Percentiles rank a stretch among this genome's conserved stretches.
phyloP scores from a whole-genome alignment of 2,888 invertebrate species.

The Cataglyphis cursor region DNA sequence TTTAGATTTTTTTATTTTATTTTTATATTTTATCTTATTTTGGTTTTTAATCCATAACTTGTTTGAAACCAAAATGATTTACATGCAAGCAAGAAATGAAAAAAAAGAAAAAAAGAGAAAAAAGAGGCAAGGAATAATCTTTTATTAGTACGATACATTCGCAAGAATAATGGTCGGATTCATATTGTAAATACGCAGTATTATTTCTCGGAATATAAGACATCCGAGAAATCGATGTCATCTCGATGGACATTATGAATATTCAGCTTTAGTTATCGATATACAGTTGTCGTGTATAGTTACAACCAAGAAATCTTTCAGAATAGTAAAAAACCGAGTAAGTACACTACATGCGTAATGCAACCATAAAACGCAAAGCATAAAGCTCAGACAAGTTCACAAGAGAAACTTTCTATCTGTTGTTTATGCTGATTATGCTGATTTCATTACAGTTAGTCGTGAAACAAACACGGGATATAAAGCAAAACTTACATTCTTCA shows the following conservation, averaged over 20 bases:
- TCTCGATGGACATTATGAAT: conserved; percentile 14
- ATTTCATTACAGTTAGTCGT: conserved; percentile 18
- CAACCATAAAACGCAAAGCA: neutral
- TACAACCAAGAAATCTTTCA: neutral
- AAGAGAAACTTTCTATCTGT: conserved; percentile 9
- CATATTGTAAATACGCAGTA: conserved; percentile 2
- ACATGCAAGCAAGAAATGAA: neutral
- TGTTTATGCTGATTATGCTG: conserved; percentile 28
- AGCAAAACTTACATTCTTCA: conserved; percentile 9
- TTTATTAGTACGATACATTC: conserved; percentile 1
- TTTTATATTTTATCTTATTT: neutral
- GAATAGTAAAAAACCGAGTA: conserved; percentile 9
- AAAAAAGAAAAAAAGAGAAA: neutral
- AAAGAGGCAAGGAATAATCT: neutral
- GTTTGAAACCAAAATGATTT: neutral
- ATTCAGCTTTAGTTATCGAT: conserved; percentile 10
- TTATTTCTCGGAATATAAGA: conserved; percentile 17
- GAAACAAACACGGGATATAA: conserved; percentile 1
- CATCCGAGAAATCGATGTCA: neutral
- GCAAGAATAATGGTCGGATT: conserved; percentile 2
- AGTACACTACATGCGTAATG: neutral
- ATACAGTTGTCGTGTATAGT: neutral
- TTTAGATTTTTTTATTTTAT: neutral
- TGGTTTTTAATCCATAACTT: neutral
- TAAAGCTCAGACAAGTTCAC: neutral